Evolutionary conservation across 2,888 invertebrate species (phyloP), one percentile per base, ranked within the genome.

Genomic region (Stenolophus ochropezus): DNA sequence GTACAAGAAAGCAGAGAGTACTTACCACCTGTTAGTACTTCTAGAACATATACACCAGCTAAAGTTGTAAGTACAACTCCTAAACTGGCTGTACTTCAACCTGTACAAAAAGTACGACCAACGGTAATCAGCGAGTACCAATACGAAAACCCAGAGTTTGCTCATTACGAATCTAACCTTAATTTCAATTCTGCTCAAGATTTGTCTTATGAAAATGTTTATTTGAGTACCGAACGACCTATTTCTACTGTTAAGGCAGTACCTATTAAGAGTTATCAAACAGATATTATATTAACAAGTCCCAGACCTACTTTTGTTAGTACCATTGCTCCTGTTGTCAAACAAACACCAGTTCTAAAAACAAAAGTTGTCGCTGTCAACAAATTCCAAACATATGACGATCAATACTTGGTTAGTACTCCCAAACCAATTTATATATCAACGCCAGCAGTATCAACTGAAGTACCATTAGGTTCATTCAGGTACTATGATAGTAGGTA

Each of bases 341-440:
- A 82, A 23, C 83, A 84, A 81, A 82, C 81, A 0, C 75, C 81
- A 16, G 61, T 20, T 16, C 11, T 75, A 8, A 25, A 27, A 16
- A 81, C 81, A 27, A 81, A 81, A 81, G 81, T 81, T 2, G 75
- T 81, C 16, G 81, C 81, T n/a, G 20, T 81, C 11, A 81, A 73
- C 18, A 80, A 80, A 80, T 80, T 27, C 42, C 16, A 80, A 56
- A 80, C 80, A n/a, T 56, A 18, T 5, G 80, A 80, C 14, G 33
- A 80, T 23, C 58, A 75, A 75, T 75, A 75, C 27, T 27, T 49
- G 21, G 75, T 91, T 4, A 86, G 91, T 79, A 88, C 90, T 1
- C 88, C 88, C 0, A 86, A 87, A 80, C 88, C 89, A 4, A 88
- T 88, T 1, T 91, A 90, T 84, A 87, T 81, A 1, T 86, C 90